Percentiles rank a stretch among this genome's conserved stretches.
Evolutionary conservation across 2,797 vertebrate genomes (phyloP).

Genomic region (Epinephelus malabaricus): DNA sequence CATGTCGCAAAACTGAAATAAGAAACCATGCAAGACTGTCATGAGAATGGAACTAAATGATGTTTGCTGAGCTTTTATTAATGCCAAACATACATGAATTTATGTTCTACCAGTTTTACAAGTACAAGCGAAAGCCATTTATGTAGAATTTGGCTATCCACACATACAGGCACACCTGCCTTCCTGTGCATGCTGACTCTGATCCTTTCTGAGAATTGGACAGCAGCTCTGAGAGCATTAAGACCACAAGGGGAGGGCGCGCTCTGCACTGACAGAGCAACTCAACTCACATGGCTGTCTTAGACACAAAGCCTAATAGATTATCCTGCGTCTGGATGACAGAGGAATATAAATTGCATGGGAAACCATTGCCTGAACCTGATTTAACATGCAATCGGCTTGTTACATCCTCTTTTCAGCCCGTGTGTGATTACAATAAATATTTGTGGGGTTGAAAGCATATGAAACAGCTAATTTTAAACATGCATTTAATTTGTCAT

Average conservation of each 20-base stretch:
- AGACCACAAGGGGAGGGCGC: slow-evolving; percentile 72
- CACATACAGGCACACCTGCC: slow-evolving; percentile 70
- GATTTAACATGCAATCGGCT: slow-evolving; percentile 11
- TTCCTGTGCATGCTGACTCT: slow-evolving; percentile 75
- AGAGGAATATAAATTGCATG: slow-evolving; percentile 61
- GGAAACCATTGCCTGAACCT: slow-evolving; percentile 34
- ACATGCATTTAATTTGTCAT: not conserved
- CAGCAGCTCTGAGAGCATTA: slow-evolving; percentile 74
- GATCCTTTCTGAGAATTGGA: slow-evolving; percentile 85
- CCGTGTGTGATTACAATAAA: not conserved
- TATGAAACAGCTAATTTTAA: not conserved
- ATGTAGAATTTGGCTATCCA: slow-evolving; percentile 40
- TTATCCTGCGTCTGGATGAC: slow-evolving; percentile 68
- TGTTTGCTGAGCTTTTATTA: slow-evolving; percentile 9
- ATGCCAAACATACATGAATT: slow-evolving; percentile 7
- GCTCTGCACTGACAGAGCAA: slow-evolving; percentile 64
- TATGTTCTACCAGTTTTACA: slow-evolving; percentile 20
- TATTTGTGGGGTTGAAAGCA: not conserved
- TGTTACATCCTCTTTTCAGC: slow-evolving; percentile 11
- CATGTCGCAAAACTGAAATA: not conserved
- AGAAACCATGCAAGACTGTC: not conserved
- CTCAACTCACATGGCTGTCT: slow-evolving; percentile 67
- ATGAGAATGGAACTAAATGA: not conserved
- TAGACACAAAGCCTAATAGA: slow-evolving; percentile 68
- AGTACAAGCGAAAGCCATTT: slow-evolving; percentile 13